A percentile compares a stretch with the other conserved stretches of the same genome.
phyloP scores from a whole-genome alignment of 2,888 invertebrate species.

The Synanthedon tipuliformis region DNA sequence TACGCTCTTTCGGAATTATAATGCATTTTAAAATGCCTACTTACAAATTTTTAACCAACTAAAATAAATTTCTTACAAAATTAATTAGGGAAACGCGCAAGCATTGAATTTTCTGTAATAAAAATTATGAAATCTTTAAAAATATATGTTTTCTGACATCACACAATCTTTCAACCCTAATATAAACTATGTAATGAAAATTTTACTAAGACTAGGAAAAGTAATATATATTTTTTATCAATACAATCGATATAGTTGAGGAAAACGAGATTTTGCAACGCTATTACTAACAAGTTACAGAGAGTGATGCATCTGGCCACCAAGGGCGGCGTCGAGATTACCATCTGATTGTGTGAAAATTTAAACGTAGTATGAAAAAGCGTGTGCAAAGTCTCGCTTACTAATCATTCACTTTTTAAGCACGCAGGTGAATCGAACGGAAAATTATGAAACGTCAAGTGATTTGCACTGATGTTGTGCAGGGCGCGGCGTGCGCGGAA shows the following conservation, averaged over 20 bases:
- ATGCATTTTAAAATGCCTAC: too few species aligned
- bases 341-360: constrained; percentile 14
- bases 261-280: constrained; percentile 44
- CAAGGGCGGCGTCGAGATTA: constrained; percentile 44
- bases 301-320: constrained; percentile 50
- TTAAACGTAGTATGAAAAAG: constrained; percentile 14
- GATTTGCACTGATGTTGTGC: constrained; percentile 52
- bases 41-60: too few species aligned
- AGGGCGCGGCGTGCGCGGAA: constrained; percentile 47
- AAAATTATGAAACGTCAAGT: constrained; percentile 57
- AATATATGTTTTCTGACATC: too few species aligned
- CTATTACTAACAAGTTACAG: constrained; percentile 43
- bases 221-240: too few species aligned
- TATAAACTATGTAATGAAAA: too few species aligned
- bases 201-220: too few species aligned
- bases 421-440: constrained; percentile 40
- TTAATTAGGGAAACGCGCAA: too few species aligned
- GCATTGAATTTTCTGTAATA: too few species aligned
- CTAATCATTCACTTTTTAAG: constrained; percentile 55
- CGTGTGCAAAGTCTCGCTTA: constrained; percentile 37
- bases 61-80: too few species aligned
- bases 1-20: too few species aligned
- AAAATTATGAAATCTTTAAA: too few species aligned
- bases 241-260: constrained; percentile 3
- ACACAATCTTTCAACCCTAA: too few species aligned